Conservation (phyloP, 2,113 vertebrate genomes). For the Brienomyrus brachyistius region DNA sequence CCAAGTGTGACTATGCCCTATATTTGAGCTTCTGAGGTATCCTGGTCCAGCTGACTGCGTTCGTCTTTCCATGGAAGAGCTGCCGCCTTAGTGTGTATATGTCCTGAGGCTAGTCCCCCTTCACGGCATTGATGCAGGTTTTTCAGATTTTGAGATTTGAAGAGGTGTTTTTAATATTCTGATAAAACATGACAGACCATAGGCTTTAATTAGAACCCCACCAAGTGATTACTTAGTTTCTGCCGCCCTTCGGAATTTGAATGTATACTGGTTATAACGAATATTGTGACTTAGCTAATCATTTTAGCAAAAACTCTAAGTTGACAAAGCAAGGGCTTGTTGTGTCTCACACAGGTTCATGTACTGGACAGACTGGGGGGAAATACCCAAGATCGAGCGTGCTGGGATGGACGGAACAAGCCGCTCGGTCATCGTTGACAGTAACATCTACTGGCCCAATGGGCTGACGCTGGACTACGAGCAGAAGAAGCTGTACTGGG, state of each 20-base stretch:
- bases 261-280: background rate
- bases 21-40: background rate
- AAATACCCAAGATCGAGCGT: conserved; percentile 58
- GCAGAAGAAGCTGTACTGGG: conserved; percentile 58
- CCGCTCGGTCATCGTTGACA: conserved; percentile 51
- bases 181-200: background rate
- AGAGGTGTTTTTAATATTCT: background rate
- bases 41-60: background rate
- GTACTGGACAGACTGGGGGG: conserved; percentile 68
- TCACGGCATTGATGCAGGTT: background rate
- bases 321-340: background rate
- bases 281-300: background rate
- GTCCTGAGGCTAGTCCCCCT: background rate
- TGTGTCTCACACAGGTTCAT: conserved; percentile 60
- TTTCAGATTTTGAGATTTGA: background rate
- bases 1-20: background rate
- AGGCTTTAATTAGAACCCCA: background rate
- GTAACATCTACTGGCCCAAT: conserved; percentile 62
- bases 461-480: conserved; percentile 61
- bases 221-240: background rate
- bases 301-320: background rate
- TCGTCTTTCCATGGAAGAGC: background rate
- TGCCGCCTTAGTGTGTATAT: background rate
- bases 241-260: background rate
- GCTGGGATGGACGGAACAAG: conserved; percentile 55